Evolutionary conservation across 2,888 invertebrate species (phyloP).

Genomic region (Pilophorus perplexus): DNA sequence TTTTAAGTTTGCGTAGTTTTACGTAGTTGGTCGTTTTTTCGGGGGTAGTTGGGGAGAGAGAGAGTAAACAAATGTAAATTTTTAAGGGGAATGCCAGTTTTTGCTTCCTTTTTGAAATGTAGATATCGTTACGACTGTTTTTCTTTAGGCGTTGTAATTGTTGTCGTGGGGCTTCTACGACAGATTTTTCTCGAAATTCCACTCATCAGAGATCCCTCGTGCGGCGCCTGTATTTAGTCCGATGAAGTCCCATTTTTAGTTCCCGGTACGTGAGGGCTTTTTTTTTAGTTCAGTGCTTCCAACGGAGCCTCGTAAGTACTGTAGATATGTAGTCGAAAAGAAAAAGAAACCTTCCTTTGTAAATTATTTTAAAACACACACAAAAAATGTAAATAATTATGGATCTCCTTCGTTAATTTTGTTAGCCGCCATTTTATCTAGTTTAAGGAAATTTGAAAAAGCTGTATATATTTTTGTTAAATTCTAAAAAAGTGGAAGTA

Average conservation of each 20-base stretch:
- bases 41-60: too few relatives aligned
- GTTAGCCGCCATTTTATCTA: conserved; percentile 4
- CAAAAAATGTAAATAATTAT: conserved; percentile 20
- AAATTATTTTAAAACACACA: neutral
- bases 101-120: too few relatives aligned
- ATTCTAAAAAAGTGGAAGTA: neutral
- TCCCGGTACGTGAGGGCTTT: neutral
- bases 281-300: too few relatives aligned
- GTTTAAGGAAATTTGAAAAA: neutral
- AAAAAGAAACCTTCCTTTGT: too few relatives aligned
- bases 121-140: too few relatives aligned
- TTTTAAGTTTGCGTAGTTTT: neutral
- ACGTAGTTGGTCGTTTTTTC: neutral
- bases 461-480: conserved; percentile 25
- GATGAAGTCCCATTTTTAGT: neutral
- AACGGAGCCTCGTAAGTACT: too few relatives aligned
- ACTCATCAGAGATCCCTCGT: too few relatives aligned
- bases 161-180: too few relatives aligned
- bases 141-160: too few relatives aligned
- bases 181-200: neutral
- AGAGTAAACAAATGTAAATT: too few relatives aligned
- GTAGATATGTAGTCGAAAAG: too few relatives aligned
- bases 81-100: too few relatives aligned
- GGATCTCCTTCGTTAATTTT: conserved; percentile 18
- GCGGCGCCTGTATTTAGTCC: neutral